phyloP scores from a whole-genome alignment of 2,797 vertebrate genomes.

The Eulemur mongoz region DNA sequence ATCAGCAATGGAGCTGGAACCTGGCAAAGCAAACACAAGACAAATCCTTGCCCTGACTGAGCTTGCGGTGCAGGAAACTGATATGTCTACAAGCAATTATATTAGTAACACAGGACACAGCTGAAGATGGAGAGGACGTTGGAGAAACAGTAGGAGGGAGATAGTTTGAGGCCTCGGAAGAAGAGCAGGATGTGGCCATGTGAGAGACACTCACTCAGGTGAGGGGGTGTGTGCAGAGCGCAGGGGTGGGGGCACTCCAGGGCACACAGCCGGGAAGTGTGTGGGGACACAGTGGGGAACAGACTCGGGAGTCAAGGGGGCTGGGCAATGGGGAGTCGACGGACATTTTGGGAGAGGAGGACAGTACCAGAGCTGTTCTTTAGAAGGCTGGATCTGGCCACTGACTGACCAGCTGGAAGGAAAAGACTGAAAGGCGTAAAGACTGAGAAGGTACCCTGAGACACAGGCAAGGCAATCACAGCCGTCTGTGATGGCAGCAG shows the following conservation, averaged over 20 bases:
- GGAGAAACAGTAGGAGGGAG: not conserved
- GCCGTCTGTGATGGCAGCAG: not conserved
- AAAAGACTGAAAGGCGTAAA: not conserved
- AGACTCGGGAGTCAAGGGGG: not conserved
- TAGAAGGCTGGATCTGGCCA: not conserved
- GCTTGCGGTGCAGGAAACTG: not conserved
- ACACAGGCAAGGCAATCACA: rapidly evolving
- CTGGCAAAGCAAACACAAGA: not conserved
- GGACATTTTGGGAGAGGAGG: not conserved
- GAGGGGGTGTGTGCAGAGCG: not conserved
- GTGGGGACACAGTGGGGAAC: rapidly evolving
- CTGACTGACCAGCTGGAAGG: not conserved
- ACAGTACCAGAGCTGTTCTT: not conserved
- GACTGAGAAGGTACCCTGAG: not conserved
- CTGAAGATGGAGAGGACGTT: not conserved
- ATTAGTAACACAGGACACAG: not conserved
- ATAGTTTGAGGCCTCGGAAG: not conserved
- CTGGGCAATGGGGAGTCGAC: not conserved
- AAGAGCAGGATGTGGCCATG: not conserved
- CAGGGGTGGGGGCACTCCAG: not conserved
- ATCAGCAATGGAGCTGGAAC: not conserved
- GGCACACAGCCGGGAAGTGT: not conserved
- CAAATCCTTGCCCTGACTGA: not conserved
- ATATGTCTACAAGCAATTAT: not conserved
- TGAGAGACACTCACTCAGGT: not conserved